phyloP scores from a whole-genome alignment of 2,888 invertebrate species.

The Ctena decussata region DNA sequence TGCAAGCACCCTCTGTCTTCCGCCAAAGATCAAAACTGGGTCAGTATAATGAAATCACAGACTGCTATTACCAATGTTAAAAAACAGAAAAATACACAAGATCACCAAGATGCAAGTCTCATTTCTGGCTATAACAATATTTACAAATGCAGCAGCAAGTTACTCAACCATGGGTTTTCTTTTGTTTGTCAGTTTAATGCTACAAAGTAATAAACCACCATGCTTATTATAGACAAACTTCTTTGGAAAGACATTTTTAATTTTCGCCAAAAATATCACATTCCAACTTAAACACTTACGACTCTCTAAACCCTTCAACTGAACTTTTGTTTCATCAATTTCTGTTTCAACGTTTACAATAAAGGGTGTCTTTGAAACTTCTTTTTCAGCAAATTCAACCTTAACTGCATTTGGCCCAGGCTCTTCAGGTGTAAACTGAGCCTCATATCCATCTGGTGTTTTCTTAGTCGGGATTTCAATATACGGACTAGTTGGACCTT shows the following conservation, averaged over 20 bases:
- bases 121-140: neutral
- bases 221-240: neutral
- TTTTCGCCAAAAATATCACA: neutral
- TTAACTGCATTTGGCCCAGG: conserved; percentile 86
- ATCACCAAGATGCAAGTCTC: neutral
- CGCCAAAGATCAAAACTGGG: conserved; percentile 16
- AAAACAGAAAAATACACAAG: neutral
- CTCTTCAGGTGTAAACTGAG: conserved; percentile 84
- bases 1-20: neutral
- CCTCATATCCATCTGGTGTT: conserved; percentile 88
- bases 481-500: conserved; percentile 85
- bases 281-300: conserved; percentile 51
- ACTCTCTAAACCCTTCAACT: conserved; percentile 67
- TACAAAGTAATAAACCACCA: neutral
- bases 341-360: conserved; percentile 79
- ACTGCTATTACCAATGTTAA: conserved; percentile 7
- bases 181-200: neutral
- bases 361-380: conserved; percentile 85
- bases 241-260: neutral
- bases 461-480: conserved; percentile 93
- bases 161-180: neutral
- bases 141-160: neutral
- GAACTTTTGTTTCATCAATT: conserved; percentile 83
- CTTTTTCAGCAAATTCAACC: conserved; percentile 84
- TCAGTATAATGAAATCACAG: conserved; percentile 12